A percentile compares a stretch with the other conserved stretches of the same genome.
phyloP scores from a whole-genome alignment of 2,888 invertebrate genomes.

The Geophilus truncorum region DNA sequence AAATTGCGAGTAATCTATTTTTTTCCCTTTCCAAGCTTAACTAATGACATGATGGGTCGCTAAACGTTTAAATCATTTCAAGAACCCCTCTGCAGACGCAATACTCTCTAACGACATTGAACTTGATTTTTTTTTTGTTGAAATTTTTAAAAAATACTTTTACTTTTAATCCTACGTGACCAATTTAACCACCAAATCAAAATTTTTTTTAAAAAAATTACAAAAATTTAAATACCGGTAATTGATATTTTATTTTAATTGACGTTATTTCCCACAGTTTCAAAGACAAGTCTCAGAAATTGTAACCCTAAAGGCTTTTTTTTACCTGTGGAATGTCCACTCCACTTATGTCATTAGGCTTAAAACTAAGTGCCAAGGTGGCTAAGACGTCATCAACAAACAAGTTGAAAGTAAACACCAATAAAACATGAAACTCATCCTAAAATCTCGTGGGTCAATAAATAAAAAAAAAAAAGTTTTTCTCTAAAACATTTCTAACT shows the following conservation, averaged over 20 bases:
- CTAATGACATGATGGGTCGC: neutral
- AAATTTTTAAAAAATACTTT: neutral
- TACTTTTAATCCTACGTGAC: neutral
- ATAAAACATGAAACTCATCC: neutral
- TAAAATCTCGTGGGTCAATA: too few species aligned
- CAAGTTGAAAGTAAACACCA: neutral
- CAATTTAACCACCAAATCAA: neutral
- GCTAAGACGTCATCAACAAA: slow-evolving; percentile 14
- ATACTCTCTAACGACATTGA: neutral
- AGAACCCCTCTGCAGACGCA: too few species aligned
- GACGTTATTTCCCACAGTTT: neutral
- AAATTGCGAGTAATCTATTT: neutral
- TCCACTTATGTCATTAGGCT: slow-evolving; percentile 27
- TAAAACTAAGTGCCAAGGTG: slow-evolving; percentile 11
- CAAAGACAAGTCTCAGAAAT: neutral
- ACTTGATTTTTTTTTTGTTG: neutral
- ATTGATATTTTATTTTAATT: neutral
- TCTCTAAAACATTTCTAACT: too few species aligned
- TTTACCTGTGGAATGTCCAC: slow-evolving; percentile 1
- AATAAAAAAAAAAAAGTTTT: too few species aligned
- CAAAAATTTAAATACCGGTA: neutral
- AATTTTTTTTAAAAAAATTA: neutral
- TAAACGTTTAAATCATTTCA: neutral
- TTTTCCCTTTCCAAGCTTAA: neutral
- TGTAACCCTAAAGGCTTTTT: neutral